These are phyloP conservation scores for Trachymyrmex cornetzi DNA, from an alignment of 1,140 invertebrate genomes.

Conservation along the genomic window DNA sequence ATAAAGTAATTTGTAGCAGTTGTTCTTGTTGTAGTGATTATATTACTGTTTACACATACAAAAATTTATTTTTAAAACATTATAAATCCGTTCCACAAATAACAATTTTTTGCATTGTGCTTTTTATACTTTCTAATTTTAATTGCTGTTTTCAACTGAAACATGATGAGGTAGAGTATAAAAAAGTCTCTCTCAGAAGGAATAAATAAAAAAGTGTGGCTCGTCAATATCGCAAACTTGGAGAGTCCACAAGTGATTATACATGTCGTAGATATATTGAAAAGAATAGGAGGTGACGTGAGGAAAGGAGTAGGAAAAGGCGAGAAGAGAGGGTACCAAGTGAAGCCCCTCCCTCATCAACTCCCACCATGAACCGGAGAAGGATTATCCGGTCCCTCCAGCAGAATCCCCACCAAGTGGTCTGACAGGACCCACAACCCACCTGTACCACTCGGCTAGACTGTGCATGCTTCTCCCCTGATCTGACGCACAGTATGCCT, in stretches of 20 bases:
- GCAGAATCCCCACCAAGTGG: conserved; percentile 76
- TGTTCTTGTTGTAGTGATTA: neutral
- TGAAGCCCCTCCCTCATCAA: conserved; percentile 83
- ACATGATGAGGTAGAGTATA: neutral
- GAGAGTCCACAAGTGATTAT: neutral
- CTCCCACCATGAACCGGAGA: conserved; percentile 55
- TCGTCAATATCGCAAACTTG: neutral
- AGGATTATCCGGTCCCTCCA: conserved; percentile 69
- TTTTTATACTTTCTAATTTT: neutral
- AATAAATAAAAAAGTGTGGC: neutral
- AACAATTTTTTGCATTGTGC: neutral
- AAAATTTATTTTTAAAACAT: neutral
- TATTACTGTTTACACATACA: neutral
- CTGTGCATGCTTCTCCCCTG: conserved; percentile 78
- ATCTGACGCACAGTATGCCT: conserved; percentile 81
- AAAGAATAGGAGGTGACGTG: conserved; percentile 61
- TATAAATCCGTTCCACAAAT: neutral
- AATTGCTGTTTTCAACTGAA: neutral
- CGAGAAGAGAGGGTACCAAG: conserved; percentile 74
- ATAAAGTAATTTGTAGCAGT: conserved; percentile 23
- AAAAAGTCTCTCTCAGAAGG: neutral
- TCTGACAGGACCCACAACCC: conserved; percentile 77
- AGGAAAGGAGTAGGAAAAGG: conserved; percentile 63
- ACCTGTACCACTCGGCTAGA: conserved; percentile 83
- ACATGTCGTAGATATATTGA: conserved; percentile 40